Evolutionary conservation across 2,113 vertebrate species (phyloP).

Genomic region (Passer montanus): DNA sequence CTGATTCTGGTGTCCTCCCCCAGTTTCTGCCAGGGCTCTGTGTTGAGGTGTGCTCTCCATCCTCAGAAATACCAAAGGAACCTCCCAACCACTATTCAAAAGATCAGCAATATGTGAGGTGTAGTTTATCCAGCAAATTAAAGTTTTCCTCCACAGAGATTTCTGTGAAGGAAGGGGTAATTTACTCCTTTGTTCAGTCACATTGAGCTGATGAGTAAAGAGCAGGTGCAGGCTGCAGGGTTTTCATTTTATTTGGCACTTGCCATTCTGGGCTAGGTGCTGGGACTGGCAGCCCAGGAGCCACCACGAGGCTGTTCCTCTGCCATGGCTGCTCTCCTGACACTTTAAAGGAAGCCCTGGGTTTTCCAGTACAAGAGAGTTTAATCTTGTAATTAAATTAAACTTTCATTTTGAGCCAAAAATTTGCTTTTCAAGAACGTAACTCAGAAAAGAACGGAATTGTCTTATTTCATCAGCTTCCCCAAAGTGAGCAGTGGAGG

Average conservation of each 20-base stretch:
- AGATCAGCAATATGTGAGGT: background rate
- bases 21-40: background rate
- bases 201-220: background rate
- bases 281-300: background rate
- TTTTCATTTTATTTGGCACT: background rate
- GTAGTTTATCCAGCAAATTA: background rate
- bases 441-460: background rate
- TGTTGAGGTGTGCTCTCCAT: accelerated
- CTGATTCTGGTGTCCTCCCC: background rate
- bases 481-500: background rate
- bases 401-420: background rate
- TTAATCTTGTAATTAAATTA: slow-evolving; percentile 22
- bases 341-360: background rate
- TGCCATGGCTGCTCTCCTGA: background rate
- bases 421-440: background rate
- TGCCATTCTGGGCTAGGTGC: accelerated
- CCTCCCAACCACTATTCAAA: background rate
- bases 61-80: accelerated
- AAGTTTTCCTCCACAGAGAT: background rate
- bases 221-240: background rate
- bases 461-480: background rate
- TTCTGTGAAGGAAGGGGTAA: accelerated
- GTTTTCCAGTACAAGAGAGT: background rate
- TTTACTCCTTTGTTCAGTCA: background rate
- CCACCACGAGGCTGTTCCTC: accelerated